Conservation (phyloP, 2,797 vertebrate genomes). For the Notoglanidium macrostoma region DNA sequence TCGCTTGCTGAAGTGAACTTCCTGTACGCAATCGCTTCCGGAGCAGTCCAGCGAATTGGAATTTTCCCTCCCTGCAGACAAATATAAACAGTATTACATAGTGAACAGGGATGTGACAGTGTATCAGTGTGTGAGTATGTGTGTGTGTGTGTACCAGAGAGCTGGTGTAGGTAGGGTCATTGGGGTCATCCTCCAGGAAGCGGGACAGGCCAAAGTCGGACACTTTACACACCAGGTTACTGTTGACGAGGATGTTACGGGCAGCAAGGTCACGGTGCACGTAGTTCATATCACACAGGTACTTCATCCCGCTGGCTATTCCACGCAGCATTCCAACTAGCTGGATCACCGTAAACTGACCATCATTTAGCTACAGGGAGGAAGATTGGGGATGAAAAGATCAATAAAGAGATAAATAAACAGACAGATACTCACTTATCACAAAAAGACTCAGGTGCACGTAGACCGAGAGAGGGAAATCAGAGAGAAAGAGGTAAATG, state of each 20-base stretch:
- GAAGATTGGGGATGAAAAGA: slow-evolving; percentile 35
- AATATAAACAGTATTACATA: neutral
- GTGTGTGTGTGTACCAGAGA: slow-evolving; percentile 84
- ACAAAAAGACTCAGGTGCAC: neutral
- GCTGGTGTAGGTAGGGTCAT: slow-evolving; percentile 96
- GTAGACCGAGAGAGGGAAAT: neutral
- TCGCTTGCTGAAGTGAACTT: slow-evolving; percentile 98
- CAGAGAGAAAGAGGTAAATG: neutral
- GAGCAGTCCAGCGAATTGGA: slow-evolving; percentile 97
- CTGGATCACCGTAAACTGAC: slow-evolving; percentile 98
- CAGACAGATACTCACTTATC: slow-evolving; percentile 1
- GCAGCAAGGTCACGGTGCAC: slow-evolving; percentile 97
- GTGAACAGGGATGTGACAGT: neutral
- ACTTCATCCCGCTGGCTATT: slow-evolving; percentile 97
- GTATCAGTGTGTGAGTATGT: neutral
- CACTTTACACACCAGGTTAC: slow-evolving; percentile 98
- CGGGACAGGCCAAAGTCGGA: slow-evolving; percentile 96
- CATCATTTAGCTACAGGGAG: slow-evolving; percentile 87
- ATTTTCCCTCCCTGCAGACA: slow-evolving; percentile 93
- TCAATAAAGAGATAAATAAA: slow-evolving; percentile 9
- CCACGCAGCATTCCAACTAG: slow-evolving; percentile 96
- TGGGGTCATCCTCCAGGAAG: slow-evolving; percentile 92
- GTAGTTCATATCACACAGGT: slow-evolving; percentile 97
- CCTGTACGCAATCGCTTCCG: slow-evolving; percentile 96
- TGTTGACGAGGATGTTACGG: slow-evolving; percentile 97